Base-by-base conservation (phyloP, 2,113 vertebrate genomes). In the Emberiza fucata region DNA sequence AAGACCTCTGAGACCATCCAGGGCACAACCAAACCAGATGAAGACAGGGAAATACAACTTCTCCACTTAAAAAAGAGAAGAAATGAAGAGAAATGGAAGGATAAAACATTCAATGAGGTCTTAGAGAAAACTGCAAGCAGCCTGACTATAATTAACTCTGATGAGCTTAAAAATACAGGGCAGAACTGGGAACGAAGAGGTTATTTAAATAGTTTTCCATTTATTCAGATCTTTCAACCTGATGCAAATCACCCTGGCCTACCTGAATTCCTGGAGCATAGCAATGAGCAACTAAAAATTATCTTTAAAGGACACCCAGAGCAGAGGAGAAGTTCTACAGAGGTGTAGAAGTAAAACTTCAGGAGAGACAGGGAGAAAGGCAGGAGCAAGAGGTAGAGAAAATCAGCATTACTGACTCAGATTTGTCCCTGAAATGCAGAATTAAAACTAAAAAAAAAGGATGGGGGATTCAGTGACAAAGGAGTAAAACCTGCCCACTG, bases 121-220 rank as follows among this genome's bases (percentile, higher is more conserved):
- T 71, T 63, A 12, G 10, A 90, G 64, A 59, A 91, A 76, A n/a
- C 15, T 66, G 31, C n/a, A 78, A 86, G 81, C 64, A 69, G 45
- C 20, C 24, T 63, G 42, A 68, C 59, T 72, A 2, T 24, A 85
- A 88, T 94, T 86, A 90, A 86, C 50, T 61, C 37, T 48, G 73
- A 78, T 39, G 50, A 78, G 60, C 59, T 81, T 77, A 54, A 66
- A 92, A 94, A 80, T 17, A 47, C 72, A 81, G 42, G 50, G 79
- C 51, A 93, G 60, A 93, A 93, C 50, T 90, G 53, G 85, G 73
- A 96, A 95, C 1, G 0, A 68, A 56, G 57, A 88, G 66, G 71
- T 80, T 80, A 94, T 92, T 95, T 82, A 61, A 95, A 93, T 77
- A 88, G 45, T 82, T 69, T 93, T 80, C 29, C 63, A 65, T 61